These are phyloP conservation scores for Tinea semifulvella DNA, from an alignment of 2,888 invertebrate species.

Conservation along the genomic window DNA sequence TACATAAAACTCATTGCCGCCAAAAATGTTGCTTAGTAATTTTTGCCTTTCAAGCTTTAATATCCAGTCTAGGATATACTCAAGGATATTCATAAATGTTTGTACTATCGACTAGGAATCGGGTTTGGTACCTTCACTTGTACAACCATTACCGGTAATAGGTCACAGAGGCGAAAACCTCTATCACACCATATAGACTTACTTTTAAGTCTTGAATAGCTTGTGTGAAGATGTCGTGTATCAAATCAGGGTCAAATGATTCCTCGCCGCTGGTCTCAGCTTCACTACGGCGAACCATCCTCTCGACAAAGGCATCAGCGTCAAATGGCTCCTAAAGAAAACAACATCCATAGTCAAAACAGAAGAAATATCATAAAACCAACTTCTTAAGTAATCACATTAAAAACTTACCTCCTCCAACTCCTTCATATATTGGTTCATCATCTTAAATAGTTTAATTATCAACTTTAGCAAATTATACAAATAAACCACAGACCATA, in stretches of 20 bases:
- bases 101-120: no score
- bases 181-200: conserved; percentile 16
- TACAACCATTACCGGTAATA: no score
- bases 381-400: neutral
- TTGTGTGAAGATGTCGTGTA: conserved; percentile 92
- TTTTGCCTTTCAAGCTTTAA: no score
- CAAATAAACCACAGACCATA: no score
- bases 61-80: no score
- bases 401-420: conserved; percentile 75
- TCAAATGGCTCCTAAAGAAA: conserved; percentile 91
- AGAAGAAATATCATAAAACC: conserved; percentile 1
- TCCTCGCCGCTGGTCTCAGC: conserved; percentile 74
- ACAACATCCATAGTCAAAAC: conserved; percentile 1
- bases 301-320: conserved; percentile 96
- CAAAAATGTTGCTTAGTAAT: no score
- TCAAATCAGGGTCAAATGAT: conserved; percentile 82
- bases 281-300: conserved; percentile 93
- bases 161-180: no score
- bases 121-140: no score
- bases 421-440: conserved; percentile 88
- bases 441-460: conserved; percentile 67
- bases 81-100: no score
- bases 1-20: no score
- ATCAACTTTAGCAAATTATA: neutral
- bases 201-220: conserved; percentile 83